Base-by-base conservation (phyloP, 2,797 vertebrate species). In the Schizopygopsis pylzovi region DNA sequence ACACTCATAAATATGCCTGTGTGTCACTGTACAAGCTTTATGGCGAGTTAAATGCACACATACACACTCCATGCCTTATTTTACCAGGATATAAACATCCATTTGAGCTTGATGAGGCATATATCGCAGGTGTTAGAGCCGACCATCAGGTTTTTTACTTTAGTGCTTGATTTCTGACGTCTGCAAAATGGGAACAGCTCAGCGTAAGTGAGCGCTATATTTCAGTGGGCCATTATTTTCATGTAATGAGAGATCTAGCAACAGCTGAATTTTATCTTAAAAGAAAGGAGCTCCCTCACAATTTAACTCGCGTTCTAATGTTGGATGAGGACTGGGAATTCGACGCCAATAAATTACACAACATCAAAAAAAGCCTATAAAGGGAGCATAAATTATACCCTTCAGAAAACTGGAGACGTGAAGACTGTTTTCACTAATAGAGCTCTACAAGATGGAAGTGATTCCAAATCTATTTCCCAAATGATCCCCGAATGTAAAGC, bases 381-480 rank as follows among this genome's bases (percentile, higher is more conserved):
- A 95, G 88, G 71, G 91, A 90, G 90, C 93, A 94, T 94, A 93
- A 95, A 95, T 96, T 93, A 93, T 92, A 93, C 90, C 92, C 92
- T 91, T 89, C 93, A 92, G 92, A 95, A 94, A 93, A 93, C 91
- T 87, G 89, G 90, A 91, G 94, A 91, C 91, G 90, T 94, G 94
- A 94, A 86, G 90, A 93, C 91, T 88, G 90, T 91, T 95, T 92
- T 93, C 92, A 91, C 93, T 96, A 95, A 95, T 94, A 94, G 92
- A 75, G 89, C 91, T 93, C 93, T 93, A 91, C 93, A 95, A 93
- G 90, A 94, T 90, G 91, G 93, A 92, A 91, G 91, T 88, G 67
- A 90, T 91, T 94, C 92, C 92, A 93, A 92, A 93, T 92, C 91
- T 90, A 90, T 92, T 93, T 89, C 92, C 90, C 83, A 91, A 91